Evolutionary conservation across 2,113 vertebrate species (phyloP), one percentile per base, ranked within the genome.

Genomic region (Sturnira hondurensis): DNA sequence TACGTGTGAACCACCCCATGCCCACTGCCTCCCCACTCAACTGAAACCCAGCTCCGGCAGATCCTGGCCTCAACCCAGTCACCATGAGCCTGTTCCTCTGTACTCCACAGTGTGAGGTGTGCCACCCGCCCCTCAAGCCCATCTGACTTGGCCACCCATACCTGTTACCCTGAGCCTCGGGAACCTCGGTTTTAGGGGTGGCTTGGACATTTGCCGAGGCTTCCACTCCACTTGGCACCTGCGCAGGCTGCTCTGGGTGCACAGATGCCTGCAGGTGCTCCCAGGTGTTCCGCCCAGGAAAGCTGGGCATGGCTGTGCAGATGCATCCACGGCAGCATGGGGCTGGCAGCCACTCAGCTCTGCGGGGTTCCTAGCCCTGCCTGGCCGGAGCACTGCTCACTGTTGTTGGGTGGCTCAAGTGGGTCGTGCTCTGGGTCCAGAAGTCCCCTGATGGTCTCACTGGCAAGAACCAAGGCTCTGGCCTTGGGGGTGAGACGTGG

Each of bases 241-340:
- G 14, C 8, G 33, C 74, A 54, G 19, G 54, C 54, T 58, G 28
- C 28, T 45, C 10, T 3, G 54, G 80, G 56, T 56, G 26, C 56
- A 4, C 38, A 7, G 9, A 31, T 24, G 14, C 77, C 77, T 1
- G 7, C 15, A 26, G 4, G 38, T 43, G 56, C 41, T 38, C 15
- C 17, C 54, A 41, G 78, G 76, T 50, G 74, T 54, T 41, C 54
- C 19, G 52, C 24, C 54, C 52, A 80, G 52, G 54, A 81, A 58
- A 31, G 52, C 77, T 15, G 77, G 77, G n/a, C 77, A 26, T 56
- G n/a, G 50, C 50, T 5, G 11, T 38, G 68, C 11, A 26, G 50
- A 54, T 26, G 20, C 3, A 2, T 52, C 22, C 2, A 14, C 31
- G 4, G 4, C 31, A 3, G 52, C 7, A 1, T 36, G 20, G 47